phyloP scores from a whole-genome alignment of 92 coral and sea anemone species.

The Anthopleura xanthogrammica region DNA sequence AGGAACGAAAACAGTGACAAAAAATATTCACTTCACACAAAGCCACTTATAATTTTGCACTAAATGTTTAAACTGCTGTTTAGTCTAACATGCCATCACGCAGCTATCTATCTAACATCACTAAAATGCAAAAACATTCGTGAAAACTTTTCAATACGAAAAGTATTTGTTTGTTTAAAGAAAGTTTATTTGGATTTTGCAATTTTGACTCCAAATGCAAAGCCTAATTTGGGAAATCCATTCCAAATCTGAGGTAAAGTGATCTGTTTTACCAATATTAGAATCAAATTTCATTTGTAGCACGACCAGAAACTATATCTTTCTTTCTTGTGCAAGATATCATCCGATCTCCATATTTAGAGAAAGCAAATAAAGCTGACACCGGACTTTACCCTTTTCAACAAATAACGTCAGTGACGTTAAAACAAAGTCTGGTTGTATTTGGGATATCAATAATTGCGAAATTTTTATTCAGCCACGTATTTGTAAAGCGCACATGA shows the following conservation, averaged over 20 bases:
- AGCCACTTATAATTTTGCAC: background rate
- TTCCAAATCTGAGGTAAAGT: background rate
- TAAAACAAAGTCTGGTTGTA: background rate
- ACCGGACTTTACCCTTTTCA: slow-evolving; percentile 1
- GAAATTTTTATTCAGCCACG: background rate
- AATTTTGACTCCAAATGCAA: background rate
- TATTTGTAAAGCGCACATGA: background rate
- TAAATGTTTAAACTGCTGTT: background rate
- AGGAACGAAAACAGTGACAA: background rate
- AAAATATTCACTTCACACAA: background rate
- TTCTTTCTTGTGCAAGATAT: background rate
- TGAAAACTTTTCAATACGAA: background rate
- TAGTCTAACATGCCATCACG: background rate
- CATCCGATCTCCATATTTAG: slow-evolving; percentile 5
- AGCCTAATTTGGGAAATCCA: background rate
- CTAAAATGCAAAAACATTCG: background rate
- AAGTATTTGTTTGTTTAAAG: background rate
- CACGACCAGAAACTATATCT: no score
- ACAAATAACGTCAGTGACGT: background rate
- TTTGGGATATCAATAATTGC: background rate
- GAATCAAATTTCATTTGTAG: background rate
- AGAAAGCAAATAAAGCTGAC: background rate
- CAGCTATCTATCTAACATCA: background rate
- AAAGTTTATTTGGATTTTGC: background rate
- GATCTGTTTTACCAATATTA: background rate